Conservation (phyloP, 2,888 invertebrate species). For the Himalopsyche anomala region DNA sequence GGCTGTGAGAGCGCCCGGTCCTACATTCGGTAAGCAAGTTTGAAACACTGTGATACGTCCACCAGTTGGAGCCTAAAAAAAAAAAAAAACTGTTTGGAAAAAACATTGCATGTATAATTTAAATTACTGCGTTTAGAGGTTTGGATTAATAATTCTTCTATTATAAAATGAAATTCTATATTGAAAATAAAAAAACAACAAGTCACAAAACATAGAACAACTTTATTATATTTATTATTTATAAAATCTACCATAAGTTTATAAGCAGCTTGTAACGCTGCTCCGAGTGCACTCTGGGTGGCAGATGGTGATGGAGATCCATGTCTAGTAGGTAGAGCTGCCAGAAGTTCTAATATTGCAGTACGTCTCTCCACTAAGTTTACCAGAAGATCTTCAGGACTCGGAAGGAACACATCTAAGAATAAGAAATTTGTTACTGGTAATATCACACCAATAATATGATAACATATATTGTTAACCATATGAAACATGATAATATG, state of each 20-base stretch:
- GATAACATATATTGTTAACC: neutral
- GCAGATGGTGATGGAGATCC: constrained; percentile 79
- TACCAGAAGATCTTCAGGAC: constrained; percentile 94
- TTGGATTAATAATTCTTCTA: too few relatives aligned
- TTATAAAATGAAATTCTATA: too few relatives aligned
- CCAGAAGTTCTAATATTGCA: constrained; percentile 84
- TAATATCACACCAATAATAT: neutral
- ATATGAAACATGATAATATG: neutral
- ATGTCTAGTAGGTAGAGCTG: constrained; percentile 87
- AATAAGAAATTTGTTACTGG: neutral
- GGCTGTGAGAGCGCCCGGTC: constrained; percentile 91
- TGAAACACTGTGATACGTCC: constrained; percentile 97
- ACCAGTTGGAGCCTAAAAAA: constrained; percentile 87
- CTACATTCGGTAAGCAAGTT: constrained; percentile 89
- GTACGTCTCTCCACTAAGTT: constrained; percentile 92
- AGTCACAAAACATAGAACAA: too few relatives aligned
- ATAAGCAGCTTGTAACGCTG: constrained; percentile 93
- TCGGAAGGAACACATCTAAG: constrained; percentile 94
- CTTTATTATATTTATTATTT: too few relatives aligned
- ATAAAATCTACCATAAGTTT: constrained; percentile 85
- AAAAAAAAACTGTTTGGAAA: constrained; percentile 1
- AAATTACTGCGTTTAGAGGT: too few relatives aligned
- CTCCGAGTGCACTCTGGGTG: constrained; percentile 91
- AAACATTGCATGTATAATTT: neutral
- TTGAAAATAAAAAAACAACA: too few relatives aligned